Evolutionary conservation across 2,797 vertebrate genomes (phyloP).

Genomic region (Diceros bicornis): DNA sequence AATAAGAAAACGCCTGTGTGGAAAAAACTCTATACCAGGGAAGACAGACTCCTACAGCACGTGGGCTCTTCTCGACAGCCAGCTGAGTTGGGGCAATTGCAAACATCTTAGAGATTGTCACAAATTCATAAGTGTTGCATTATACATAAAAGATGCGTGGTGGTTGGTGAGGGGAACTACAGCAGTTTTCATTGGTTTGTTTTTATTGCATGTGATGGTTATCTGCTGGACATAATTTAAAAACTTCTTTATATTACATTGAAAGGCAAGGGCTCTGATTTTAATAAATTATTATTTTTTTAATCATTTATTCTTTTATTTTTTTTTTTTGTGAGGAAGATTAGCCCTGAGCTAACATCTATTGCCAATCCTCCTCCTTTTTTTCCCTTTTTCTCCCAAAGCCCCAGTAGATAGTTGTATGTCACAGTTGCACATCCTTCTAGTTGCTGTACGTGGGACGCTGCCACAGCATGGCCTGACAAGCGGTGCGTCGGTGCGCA

Average conservation of each 20-base stretch:
- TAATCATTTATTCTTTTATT: too few relatives aligned
- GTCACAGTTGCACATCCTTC: too few relatives aligned
- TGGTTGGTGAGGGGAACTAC: background rate
- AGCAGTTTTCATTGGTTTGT: background rate
- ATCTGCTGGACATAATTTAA: background rate
- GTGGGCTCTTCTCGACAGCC: background rate
- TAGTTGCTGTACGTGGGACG: too few relatives aligned
- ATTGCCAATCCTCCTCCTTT: too few relatives aligned
- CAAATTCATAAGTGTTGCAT: background rate
- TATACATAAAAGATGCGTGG: background rate
- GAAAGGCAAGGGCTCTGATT: conserved; percentile 24
- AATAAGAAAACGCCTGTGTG: background rate
- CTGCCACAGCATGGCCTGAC: too few relatives aligned
- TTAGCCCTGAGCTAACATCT: too few relatives aligned
- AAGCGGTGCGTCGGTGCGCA: too few relatives aligned
- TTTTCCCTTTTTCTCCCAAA: too few relatives aligned
- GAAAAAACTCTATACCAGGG: background rate
- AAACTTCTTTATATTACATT: background rate
- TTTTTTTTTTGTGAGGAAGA: too few relatives aligned
- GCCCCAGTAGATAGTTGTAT: too few relatives aligned
- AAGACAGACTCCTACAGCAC: background rate
- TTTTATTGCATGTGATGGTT: background rate
- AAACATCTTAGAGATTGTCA: background rate
- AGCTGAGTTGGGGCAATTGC: background rate
- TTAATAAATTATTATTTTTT: background rate